Conservation (phyloP, 2,797 vertebrate genomes). For the Chaenodraco wilsoni region DNA sequence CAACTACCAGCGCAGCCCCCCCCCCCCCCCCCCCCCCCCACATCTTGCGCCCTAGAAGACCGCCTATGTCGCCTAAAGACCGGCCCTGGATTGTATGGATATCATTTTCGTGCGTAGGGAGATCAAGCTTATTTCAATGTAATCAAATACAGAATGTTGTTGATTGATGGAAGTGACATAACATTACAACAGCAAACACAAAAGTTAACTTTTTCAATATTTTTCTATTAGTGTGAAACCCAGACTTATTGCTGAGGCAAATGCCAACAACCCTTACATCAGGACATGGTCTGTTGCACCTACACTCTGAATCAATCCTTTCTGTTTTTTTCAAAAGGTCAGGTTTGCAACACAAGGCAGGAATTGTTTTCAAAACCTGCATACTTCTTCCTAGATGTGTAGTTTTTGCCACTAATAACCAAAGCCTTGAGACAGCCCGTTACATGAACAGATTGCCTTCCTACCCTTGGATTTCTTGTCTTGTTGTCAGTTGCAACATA, state of each 20-base stretch:
- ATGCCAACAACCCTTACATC: conserved; percentile 34
- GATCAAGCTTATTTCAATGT: not conserved
- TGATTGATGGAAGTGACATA: not conserved
- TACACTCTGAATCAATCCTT: conserved; percentile 31
- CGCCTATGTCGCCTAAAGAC: too few species aligned
- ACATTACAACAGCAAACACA: too few species aligned
- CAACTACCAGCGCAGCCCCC: too few species aligned
- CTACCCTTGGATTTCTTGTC: not conserved
- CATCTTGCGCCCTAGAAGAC: too few species aligned
- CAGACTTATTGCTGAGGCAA: conserved; percentile 8
- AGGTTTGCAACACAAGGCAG: conserved; percentile 39
- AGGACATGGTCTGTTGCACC: conserved; percentile 40
- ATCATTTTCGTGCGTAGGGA: not conserved
- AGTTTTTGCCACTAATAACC: conserved; percentile 1
- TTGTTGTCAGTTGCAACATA: not conserved
- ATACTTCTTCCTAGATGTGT: not conserved
- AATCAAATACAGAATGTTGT: not conserved
- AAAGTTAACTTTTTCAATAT: not conserved
- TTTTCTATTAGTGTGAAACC: not conserved
- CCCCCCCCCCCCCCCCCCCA: too few species aligned
- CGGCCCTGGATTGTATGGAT: not conserved
- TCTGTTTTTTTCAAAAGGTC: conserved; percentile 46
- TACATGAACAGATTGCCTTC: conserved; percentile 5
- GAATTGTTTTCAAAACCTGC: conserved; percentile 29
- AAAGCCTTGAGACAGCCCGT: not conserved